Evolutionary conservation across 1,140 invertebrate species (phyloP).

Genomic region (Macrobrachium nipponense): DNA sequence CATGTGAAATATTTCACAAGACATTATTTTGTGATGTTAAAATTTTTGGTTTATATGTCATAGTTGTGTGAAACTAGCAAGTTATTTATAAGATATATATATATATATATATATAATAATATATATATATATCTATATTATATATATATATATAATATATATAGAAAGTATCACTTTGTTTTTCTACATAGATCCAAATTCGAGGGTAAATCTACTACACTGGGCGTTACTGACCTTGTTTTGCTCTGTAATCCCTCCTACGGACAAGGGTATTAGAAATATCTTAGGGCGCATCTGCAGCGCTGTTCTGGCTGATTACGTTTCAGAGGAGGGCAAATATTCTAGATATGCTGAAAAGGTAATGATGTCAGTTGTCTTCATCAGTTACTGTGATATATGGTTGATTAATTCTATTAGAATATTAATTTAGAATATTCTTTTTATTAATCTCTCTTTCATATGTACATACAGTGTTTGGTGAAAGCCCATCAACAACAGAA

Average conservation of each 20-base stretch:
- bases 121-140: too few species aligned
- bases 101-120: too few species aligned
- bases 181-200: conserved; percentile 83
- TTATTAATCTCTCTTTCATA: not conserved
- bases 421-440: not conserved
- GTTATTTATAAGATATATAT: too few species aligned
- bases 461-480: conserved; percentile 77
- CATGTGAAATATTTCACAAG: not conserved
- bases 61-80: not conserved
- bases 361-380: conserved; percentile 52
- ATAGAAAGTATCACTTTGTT: not conserved
- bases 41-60: not conserved
- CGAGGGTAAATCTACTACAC: conserved; percentile 86
- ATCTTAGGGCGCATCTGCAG: conserved; percentile 91
- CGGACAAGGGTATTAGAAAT: conserved; percentile 84
- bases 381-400: not conserved
- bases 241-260: conserved; percentile 88
- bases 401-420: not conserved
- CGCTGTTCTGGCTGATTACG: conserved; percentile 87
- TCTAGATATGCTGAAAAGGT: conserved; percentile 93
- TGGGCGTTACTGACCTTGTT: conserved; percentile 92
- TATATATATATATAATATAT: too few species aligned
- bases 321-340: conserved; percentile 94
- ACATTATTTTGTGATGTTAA: not conserved
- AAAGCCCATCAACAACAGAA: conserved; percentile 87